Percentiles rank a stretch among this genome's conserved stretches.
Evolutionary conservation across 1,140 invertebrate genomes (phyloP).

Genomic region (Cotesia glomerata): DNA sequence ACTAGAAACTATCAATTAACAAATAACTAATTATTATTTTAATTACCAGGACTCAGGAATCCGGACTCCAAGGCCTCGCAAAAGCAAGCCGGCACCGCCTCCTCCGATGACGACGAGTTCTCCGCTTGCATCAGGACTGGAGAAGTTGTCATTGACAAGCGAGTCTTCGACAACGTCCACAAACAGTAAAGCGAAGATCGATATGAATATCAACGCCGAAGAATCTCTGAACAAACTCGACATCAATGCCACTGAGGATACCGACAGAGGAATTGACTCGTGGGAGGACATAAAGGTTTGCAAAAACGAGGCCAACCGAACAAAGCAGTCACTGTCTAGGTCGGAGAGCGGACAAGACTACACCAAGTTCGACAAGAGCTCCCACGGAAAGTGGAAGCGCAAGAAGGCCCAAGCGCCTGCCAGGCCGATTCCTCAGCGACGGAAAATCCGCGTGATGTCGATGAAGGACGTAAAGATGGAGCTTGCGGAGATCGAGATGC

Average conservation of each 20-base stretch:
- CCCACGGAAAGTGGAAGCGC: conserved; percentile 73
- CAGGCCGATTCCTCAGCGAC: conserved; percentile 73
- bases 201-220: no score
- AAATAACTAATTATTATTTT: not conserved
- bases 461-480: conserved; percentile 76
- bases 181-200: not conserved
- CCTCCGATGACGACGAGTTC: conserved; percentile 58
- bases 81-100: conserved; percentile 65
- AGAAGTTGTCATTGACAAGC: conserved; percentile 20
- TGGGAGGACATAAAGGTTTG: conserved; percentile 65
- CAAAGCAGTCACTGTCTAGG: conserved; percentile 58
- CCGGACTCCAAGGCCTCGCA: conserved; percentile 54
- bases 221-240: no score
- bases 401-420: conserved; percentile 83
- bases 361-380: conserved; percentile 65
- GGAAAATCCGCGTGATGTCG: conserved; percentile 75
- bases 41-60: conserved; percentile 52
- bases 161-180: conserved; percentile 43
- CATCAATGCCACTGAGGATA: conserved; percentile 26
- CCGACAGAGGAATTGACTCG: conserved; percentile 30
- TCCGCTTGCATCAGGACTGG: not conserved
- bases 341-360: conserved; percentile 31
- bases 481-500: conserved; percentile 81
- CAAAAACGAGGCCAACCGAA: conserved; percentile 68
- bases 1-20: conserved; percentile 1